Evolutionary conservation across 2,797 vertebrate genomes (phyloP).

Genomic region (Taeniopygia guttata): DNA sequence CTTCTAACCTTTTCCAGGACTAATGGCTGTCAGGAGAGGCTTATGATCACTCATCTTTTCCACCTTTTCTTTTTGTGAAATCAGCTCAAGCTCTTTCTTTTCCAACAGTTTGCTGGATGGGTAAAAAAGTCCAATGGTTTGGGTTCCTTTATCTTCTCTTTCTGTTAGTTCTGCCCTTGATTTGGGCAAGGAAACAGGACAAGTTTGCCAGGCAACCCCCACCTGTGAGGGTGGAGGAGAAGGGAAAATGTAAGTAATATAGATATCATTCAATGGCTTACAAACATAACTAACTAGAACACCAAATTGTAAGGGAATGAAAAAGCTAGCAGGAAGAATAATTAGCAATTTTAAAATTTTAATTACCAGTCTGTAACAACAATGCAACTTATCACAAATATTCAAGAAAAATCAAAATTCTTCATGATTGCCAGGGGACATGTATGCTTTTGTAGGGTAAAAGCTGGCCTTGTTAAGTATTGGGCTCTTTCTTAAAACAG

Average conservation of each 20-base stretch:
- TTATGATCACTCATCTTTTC: slow-evolving; percentile 77
- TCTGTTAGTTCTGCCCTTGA: background rate
- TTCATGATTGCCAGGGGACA: background rate
- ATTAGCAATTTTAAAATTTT: background rate
- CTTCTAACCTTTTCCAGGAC: slow-evolving; percentile 88
- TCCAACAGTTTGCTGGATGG: slow-evolving; percentile 83
- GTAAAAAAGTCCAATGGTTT: slow-evolving; percentile 89
- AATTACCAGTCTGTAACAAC: background rate
- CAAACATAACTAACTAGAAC: background rate
- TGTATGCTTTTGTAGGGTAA: background rate
- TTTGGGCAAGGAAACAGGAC: slow-evolving; percentile 13
- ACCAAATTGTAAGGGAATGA: background rate
- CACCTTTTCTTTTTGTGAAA: slow-evolving; percentile 70
- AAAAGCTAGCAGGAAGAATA: background rate
- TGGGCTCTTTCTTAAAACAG: background rate
- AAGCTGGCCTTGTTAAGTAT: background rate
- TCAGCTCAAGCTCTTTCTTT: slow-evolving; percentile 76
- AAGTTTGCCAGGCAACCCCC: slow-evolving; percentile 67
- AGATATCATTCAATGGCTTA: background rate
- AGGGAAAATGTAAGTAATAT: background rate
- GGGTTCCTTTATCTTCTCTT: slow-evolving; percentile 78
- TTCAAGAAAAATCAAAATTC: background rate
- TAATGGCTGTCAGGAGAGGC: slow-evolving; percentile 83
- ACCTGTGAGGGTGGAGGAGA: background rate
- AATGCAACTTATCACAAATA: background rate